Percentiles rank a stretch among this genome's conserved stretches.
Conservation (phyloP, 2,113 vertebrate genomes). For the Dasyprocta punctata region DNA sequence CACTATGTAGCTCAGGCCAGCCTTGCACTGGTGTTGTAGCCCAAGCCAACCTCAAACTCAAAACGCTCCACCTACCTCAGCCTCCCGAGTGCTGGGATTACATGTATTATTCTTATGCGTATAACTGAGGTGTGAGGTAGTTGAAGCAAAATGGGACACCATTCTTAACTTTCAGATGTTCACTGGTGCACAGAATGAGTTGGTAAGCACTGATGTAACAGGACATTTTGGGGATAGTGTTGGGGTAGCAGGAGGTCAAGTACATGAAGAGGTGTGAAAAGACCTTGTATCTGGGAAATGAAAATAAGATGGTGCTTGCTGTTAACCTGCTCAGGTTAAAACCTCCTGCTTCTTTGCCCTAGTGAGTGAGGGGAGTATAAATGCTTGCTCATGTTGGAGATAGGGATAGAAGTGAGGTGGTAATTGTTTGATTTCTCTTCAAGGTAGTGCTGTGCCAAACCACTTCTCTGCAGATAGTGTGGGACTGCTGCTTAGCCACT, state of each 20-base stretch:
- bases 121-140: not conserved
- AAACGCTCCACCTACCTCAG: too few relatives aligned
- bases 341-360: not conserved
- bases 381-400: not conserved
- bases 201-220: not conserved
- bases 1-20: too few relatives aligned
- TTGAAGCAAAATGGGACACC: slow-evolving; percentile 1
- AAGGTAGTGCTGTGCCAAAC: not conserved
- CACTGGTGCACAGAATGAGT: not conserved
- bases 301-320: not conserved
- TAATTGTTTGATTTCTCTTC: not conserved
- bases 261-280: not conserved
- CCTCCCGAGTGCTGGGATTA: too few relatives aligned
- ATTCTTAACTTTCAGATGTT: not conserved
- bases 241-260: not conserved
- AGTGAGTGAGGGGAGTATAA: not conserved
- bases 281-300: not conserved
- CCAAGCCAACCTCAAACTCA: too few relatives aligned
- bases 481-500: not conserved
- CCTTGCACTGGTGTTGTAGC: too few relatives aligned
- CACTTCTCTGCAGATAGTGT: not conserved
- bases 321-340: not conserved
- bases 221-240: not conserved
- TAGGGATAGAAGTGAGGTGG: not conserved
- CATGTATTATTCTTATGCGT: not conserved